Conservation (phyloP, 2,113 vertebrate genomes). For the Otocyon megalotis region DNA sequence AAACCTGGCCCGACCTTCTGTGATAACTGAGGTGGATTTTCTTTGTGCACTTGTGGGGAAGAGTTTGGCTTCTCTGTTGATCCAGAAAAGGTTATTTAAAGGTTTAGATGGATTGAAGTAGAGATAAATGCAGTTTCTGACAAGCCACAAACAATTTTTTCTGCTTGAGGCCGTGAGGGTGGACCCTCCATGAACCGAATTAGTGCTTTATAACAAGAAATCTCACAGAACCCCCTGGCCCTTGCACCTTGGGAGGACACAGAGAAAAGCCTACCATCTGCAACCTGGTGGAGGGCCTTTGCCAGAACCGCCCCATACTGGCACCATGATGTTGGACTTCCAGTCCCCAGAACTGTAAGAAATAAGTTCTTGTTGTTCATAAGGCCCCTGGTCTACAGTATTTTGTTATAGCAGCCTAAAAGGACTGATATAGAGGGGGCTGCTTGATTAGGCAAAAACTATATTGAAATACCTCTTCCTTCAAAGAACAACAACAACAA, state of each 20-base stretch:
- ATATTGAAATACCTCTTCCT: slow-evolving; percentile 25
- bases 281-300: neutral
- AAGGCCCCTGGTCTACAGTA: neutral
- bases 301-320: neutral
- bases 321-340: neutral
- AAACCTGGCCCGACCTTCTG: neutral
- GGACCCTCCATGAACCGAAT: neutral
- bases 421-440: neutral
- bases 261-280: neutral
- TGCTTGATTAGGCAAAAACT: slow-evolving; percentile 64
- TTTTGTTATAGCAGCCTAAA: neutral
- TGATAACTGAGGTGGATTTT: neutral
- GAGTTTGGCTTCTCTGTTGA: neutral
- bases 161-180: neutral
- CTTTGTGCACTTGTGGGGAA: neutral
- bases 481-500: slow-evolving; percentile 10
- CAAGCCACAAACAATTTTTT: neutral
- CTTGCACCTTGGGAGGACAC: too few species aligned
- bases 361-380: neutral
- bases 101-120: neutral
- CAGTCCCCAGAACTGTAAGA: neutral
- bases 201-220: neutral
- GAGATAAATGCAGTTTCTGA: neutral
- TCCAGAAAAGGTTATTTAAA: neutral
- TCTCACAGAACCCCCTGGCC: too few species aligned